Evolutionary conservation across 2,888 invertebrate species (phyloP), one percentile per base, ranked within the genome.

Genomic region (Heteromurus nitidus): DNA sequence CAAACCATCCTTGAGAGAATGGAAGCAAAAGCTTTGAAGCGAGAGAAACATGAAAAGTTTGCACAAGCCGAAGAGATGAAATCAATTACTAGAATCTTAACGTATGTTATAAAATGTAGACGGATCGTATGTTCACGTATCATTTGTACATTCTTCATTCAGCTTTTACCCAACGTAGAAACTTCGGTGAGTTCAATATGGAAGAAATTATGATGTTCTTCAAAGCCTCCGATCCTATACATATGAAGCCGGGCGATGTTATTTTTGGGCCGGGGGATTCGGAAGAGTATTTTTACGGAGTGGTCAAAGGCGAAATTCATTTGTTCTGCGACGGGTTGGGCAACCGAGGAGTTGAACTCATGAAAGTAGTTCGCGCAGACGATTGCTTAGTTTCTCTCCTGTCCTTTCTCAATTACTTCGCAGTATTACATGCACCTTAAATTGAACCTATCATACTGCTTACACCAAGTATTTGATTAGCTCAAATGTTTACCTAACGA

Each of bases 281-380:
- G 1, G 73, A 73, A 36, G 67, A 73, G 36, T 80, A 67, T 28
- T 80, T 72, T 67, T 79, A 72, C 20, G 44, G 65, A 0, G 79
- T 79, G n/a, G 53, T 79, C 3, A 67, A 47, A 50, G 80, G 80
- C 3, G 80, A 80, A 50, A 80, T 80, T 24, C 72, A 67, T 67
- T 47, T 80, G 20, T 73, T 22, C 36, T 36, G 55, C 22, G 72
- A 67, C 11, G 73, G 26, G 0, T 42, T 80, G 2, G 80, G 73
- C 11, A 28, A 22, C 7, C 42, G 58, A 2, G 65, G 42, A 20
- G 18, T 26, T 1, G 60, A 73, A 3, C 60, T 80, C 9, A 0
- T 80, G 11, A 80, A 80, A 73, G 73, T 80, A n/a, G 79, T 36
- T 20, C 55, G 64, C 0, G n/a, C 42, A 5, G 72, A 79, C 18